Evolutionary conservation across 2,888 invertebrate species (phyloP).

Genomic region (Lacanobia oleracea): DNA sequence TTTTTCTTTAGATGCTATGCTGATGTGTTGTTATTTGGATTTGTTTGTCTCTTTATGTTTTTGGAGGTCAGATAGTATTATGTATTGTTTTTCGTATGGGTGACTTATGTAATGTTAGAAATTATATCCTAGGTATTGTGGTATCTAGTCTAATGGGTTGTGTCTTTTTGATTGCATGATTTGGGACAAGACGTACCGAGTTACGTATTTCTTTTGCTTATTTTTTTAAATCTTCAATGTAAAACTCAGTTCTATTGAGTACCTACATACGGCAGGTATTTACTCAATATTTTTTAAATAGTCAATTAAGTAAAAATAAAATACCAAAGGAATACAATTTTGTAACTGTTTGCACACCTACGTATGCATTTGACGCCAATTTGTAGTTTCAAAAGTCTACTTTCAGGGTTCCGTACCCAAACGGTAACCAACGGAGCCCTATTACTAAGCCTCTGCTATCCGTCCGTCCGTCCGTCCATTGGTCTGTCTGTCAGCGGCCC

Average conservation of each 20-base stretch:
- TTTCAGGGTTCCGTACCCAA: too few species aligned
- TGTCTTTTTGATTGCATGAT: not conserved
- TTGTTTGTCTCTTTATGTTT: conserved; percentile 18
- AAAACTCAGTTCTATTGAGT: not conserved
- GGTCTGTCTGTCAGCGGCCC: too few species aligned
- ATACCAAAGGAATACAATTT: not conserved
- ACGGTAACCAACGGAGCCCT: too few species aligned
- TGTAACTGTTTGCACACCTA: too few species aligned
- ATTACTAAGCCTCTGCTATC: too few species aligned
- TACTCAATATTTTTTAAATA: not conserved
- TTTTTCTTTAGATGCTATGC: conserved; percentile 8
- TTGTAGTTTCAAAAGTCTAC: too few species aligned
- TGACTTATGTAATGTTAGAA: not conserved
- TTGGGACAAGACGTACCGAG: not conserved
- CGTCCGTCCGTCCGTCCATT: too few species aligned
- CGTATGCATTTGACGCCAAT: too few species aligned
- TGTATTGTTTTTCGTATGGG: not conserved
- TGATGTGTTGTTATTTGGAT: conserved; percentile 30
- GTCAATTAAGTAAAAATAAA: not conserved
- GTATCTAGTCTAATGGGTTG: not conserved
- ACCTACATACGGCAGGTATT: not conserved
- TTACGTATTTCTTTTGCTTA: too few species aligned
- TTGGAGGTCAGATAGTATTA: not conserved
- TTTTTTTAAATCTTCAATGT: too few species aligned
- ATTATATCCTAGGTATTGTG: not conserved